A percentile compares a stretch with the other conserved stretches of the same genome.
Evolutionary conservation across 2,888 invertebrate genomes (phyloP).

Genomic region (Geophilus truncorum): DNA sequence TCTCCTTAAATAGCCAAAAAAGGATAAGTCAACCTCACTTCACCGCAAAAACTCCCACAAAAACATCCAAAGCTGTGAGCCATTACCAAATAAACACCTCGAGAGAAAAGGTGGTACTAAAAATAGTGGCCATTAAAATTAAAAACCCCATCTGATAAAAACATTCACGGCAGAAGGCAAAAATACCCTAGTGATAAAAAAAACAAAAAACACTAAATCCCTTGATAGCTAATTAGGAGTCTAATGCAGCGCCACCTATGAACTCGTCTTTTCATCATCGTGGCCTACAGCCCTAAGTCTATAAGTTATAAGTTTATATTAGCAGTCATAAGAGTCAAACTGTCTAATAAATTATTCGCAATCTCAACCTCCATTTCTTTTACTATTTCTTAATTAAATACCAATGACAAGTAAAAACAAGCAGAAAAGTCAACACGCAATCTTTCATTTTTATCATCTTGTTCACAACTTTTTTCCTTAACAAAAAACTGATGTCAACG

Average conservation of each 20-base stretch:
- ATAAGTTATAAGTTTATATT: neutral
- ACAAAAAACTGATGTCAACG: neutral
- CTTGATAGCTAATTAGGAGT: neutral
- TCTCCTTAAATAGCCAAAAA: neutral
- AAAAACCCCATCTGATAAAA: neutral
- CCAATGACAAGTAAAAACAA: neutral
- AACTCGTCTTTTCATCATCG: neutral
- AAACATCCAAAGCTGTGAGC: neutral
- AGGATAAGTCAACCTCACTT: neutral
- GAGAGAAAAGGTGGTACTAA: neutral
- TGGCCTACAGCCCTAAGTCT: neutral
- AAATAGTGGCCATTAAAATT: neutral
- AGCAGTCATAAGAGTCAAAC: neutral
- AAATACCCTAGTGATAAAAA: neutral
- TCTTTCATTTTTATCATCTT: neutral
- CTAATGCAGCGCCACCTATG: neutral
- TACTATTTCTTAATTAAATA: neutral
- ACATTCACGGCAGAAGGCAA: neutral
- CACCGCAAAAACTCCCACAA: neutral
- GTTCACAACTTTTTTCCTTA: neutral
- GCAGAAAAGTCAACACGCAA: neutral
- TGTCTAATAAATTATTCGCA: neutral
- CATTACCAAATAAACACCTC: neutral
- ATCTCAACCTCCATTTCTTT: neutral
- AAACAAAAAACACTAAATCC: neutral